phyloP scores from a whole-genome alignment of 2,888 invertebrate species.

The Stenolophus ochropezus region DNA sequence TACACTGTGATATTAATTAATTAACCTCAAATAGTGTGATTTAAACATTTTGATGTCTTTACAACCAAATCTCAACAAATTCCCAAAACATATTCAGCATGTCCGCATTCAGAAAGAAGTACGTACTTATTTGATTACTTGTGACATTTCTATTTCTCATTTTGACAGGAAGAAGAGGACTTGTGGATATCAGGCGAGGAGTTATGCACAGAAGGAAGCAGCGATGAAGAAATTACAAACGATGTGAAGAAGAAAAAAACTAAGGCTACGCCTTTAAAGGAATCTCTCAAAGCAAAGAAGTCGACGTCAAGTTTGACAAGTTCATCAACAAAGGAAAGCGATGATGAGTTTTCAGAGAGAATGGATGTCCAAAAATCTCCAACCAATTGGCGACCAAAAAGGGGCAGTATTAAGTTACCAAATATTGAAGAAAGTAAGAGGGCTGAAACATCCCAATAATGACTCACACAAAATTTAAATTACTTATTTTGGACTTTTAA shows the following conservation, averaged over 20 bases:
- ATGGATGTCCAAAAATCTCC: neutral
- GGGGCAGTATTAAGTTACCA: slow-evolving; percentile 71
- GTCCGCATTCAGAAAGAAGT: slow-evolving; percentile 41
- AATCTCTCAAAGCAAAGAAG: neutral
- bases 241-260: slow-evolving; percentile 14
- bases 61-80: slow-evolving; percentile 28
- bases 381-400: slow-evolving; percentile 70
- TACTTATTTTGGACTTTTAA: too few species aligned
- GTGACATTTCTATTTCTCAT: neutral
- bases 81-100: slow-evolving; percentile 50
- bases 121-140: slow-evolving; percentile 23
- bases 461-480: neutral
- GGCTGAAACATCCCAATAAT: slow-evolving; percentile 14
- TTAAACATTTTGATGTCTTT: slow-evolving; percentile 43
- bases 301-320: neutral
- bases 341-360: neutral
- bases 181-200: slow-evolving; percentile 74
- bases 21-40: slow-evolving; percentile 34
- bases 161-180: slow-evolving; percentile 72
- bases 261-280: neutral
- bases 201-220: slow-evolving; percentile 73
- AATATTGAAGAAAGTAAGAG: slow-evolving; percentile 60
- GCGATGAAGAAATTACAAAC: slow-evolving; percentile 69
- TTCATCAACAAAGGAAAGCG: neutral
- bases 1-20: slow-evolving; percentile 36